Conservation (phyloP, 1,140 invertebrate species). For the Danaus plexippus region DNA sequence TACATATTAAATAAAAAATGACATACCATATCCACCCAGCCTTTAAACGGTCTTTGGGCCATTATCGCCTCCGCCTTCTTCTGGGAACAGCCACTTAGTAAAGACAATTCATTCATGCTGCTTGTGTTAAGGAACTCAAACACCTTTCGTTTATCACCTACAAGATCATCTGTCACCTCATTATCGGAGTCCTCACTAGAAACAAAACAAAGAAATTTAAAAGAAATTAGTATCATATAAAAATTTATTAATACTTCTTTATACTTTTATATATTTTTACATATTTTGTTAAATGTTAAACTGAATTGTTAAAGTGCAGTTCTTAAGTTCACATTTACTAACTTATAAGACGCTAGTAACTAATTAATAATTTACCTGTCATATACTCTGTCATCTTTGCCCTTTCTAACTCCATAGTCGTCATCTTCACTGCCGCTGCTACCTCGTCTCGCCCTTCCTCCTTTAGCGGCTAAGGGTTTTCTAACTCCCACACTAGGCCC, state of each 20-base stretch:
- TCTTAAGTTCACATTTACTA: too few relatives aligned
- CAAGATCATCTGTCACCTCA: constrained; percentile 79
- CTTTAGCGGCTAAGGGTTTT: constrained; percentile 35
- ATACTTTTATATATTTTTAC: neutral
- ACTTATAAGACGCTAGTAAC: too few relatives aligned
- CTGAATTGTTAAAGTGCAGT: too few relatives aligned
- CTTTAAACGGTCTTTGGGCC: constrained; percentile 77
- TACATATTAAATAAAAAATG: neutral
- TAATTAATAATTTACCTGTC: constrained; percentile 39
- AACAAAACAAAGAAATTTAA: constrained; percentile 6
- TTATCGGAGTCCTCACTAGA: constrained; percentile 79
- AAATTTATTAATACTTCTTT: constrained; percentile 2
- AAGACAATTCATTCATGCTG: constrained; percentile 75
- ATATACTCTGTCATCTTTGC: constrained; percentile 61
- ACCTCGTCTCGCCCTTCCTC: constrained; percentile 41
- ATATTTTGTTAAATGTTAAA: too few relatives aligned
- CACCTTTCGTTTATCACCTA: constrained; percentile 79
- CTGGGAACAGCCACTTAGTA: constrained; percentile 79
- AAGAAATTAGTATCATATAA: too few relatives aligned
- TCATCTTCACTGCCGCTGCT: constrained; percentile 64
- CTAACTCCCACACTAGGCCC: constrained; percentile 23
- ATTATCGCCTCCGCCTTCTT: constrained; percentile 82
- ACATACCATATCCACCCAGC: constrained; percentile 80
- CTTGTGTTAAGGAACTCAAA: constrained; percentile 84
- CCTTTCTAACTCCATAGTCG: constrained; percentile 59